Conservation (phyloP, 2,797 vertebrate species). For the Austrolebias charrua region DNA sequence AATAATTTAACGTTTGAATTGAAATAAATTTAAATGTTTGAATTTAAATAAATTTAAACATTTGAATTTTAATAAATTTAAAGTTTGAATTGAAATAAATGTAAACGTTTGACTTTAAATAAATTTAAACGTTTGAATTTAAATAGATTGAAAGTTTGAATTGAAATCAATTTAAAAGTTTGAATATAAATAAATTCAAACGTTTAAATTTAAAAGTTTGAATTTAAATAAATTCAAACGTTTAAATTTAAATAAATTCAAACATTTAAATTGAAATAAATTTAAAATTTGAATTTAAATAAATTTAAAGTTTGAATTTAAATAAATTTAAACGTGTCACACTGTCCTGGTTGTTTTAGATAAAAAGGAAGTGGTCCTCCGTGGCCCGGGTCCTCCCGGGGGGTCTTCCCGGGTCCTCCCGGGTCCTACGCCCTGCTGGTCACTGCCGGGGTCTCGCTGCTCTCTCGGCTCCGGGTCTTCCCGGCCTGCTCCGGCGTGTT, state of each 20-base stretch:
- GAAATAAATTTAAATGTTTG: no score
- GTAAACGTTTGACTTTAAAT: background rate
- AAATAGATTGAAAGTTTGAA: background rate
- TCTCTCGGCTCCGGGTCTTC: conserved; percentile 67
- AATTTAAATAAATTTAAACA: background rate
- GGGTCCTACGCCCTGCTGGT: conserved; percentile 55
- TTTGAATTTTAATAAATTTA: background rate
- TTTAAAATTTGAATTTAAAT: background rate
- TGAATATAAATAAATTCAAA: background rate
- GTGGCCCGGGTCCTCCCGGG: conserved; percentile 12
- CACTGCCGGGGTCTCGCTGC: conserved; percentile 58
- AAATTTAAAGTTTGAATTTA: background rate
- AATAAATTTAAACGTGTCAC: background rate
- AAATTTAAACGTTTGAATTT: background rate
- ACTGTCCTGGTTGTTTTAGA: no score
- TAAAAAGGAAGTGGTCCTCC: background rate
- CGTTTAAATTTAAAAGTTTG: no score
- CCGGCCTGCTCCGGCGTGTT: conserved; percentile 64
- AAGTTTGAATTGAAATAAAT: background rate
- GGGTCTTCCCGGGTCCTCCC: conserved; percentile 3
- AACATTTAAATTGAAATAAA: no score
- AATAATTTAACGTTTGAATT: no score
- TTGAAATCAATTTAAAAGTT: no score
- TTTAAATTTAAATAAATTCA: background rate
- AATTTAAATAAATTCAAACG: background rate